Evolutionary conservation across 2,888 invertebrate genomes (phyloP).

Genomic region (Phasia obesa): DNA sequence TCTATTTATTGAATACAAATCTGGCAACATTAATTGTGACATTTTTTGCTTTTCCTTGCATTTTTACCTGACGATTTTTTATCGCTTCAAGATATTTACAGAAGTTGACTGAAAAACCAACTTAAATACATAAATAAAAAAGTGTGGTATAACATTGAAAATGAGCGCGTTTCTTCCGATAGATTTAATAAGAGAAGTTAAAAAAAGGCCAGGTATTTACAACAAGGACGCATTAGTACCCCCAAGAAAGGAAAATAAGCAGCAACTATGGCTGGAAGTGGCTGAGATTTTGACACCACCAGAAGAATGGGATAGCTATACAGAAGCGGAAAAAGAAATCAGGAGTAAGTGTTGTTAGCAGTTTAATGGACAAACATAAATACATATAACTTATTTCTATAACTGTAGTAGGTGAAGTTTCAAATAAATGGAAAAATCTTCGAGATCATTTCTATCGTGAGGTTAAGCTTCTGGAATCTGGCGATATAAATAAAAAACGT

Average conservation of each 20-base stretch:
- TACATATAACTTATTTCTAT: not conserved
- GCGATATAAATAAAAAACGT: conserved; percentile 32
- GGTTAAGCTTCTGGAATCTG: conserved; percentile 36
- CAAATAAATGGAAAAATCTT: conserved; percentile 48
- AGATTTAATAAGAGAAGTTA: conserved; percentile 62
- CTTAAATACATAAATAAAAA: conserved; percentile 25
- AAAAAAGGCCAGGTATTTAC: conserved; percentile 56
- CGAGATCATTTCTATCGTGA: conserved; percentile 52
- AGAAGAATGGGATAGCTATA: conserved; percentile 60
- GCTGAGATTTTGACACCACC: conserved; percentile 55
- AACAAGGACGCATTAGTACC: conserved; percentile 37
- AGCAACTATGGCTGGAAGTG: conserved; percentile 61
- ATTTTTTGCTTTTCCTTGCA: not conserved
- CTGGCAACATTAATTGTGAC: conserved; percentile 6
- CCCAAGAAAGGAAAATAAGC: conserved; percentile 49
- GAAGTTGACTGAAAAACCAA: conserved; percentile 50
- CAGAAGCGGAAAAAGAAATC: conserved; percentile 51
- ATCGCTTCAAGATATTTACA: conserved; percentile 19
- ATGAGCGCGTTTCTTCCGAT: conserved; percentile 59
- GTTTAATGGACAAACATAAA: not conserved
- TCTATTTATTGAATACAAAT: not conserved
- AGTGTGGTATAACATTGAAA: conserved; percentile 52
- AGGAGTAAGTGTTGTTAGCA: conserved; percentile 23
- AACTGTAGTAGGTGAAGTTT: conserved; percentile 42
- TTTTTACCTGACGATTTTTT: conserved; percentile 46